Percentiles rank a stretch among this genome's conserved stretches.
These are phyloP conservation scores for Mythimna ferrago DNA, from an alignment of 2,888 invertebrate species.

Conservation along the genomic window DNA sequence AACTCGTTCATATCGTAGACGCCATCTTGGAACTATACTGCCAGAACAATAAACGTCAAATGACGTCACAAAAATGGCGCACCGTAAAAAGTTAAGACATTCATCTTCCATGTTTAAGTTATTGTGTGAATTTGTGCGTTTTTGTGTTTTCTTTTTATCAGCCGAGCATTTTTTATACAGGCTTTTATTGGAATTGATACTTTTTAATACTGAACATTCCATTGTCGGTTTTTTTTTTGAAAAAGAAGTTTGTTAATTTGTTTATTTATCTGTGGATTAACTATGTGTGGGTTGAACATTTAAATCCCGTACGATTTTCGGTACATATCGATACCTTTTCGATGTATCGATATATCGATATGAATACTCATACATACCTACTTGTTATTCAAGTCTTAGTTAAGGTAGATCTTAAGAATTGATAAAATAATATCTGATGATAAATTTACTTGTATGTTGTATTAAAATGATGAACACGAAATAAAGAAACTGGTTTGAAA, in stretches of 20 bases:
- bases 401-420: constrained; percentile 89
- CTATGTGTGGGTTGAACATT: constrained; percentile 65
- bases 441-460: constrained; percentile 91
- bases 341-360: constrained; percentile 63
- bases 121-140: constrained; percentile 67
- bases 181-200: constrained; percentile 68
- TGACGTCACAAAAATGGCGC: constrained; percentile 64
- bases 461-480: constrained; percentile 90
- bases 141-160: constrained; percentile 66
- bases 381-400: constrained; percentile 89
- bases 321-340: constrained; percentile 66
- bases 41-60: constrained; percentile 63
- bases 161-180: constrained; percentile 60
- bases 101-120: constrained; percentile 68
- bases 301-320: constrained; percentile 62
- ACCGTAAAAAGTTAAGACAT: constrained; percentile 63
- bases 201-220: constrained; percentile 66
- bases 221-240: constrained; percentile 54
- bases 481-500: constrained; percentile 91
- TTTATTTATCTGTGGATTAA: constrained; percentile 66
- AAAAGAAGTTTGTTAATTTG: constrained; percentile 66
- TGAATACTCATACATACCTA: constrained; percentile 79
- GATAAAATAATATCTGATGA: constrained; percentile 90
- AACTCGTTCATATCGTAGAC: constrained; percentile 53
- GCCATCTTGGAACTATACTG: constrained; percentile 63